Evolutionary conservation across 2,888 invertebrate genomes (phyloP), one percentile per base, ranked within the genome.

Genomic region (Platynereis dumerilii): DNA sequence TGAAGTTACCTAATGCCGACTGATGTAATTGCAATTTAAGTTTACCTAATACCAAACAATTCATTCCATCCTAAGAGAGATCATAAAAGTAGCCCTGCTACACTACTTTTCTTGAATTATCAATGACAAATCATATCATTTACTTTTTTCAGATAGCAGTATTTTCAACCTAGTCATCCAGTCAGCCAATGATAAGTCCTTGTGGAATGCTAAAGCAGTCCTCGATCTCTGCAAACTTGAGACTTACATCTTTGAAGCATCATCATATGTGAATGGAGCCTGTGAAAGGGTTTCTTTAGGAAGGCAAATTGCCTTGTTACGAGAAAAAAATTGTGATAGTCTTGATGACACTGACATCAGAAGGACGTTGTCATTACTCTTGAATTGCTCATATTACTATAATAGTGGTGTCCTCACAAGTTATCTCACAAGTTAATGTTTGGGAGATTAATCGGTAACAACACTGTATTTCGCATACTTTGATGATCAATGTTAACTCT

Each of bases 341-440:
- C 48, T 48, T 20, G 48, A 48, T 48, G 48, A 48, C 7, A 20
- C n/a, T 3, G 48, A 48, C 22, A 22, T 48, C 22, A 48, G 22
- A 22, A 20, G 7, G 22, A 48, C 20, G 3, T n/a, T 48, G 48
- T 22, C n/a, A 5, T 48, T 48, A n/a, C 48, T 48, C 20, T 7
- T n/a, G 10, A 48, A 48, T n/a, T 48, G 48, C 48, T 48, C 48
- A 22, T 20, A 48, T n/a, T 48, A 48, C 22, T 48, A 48, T n/a
- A n/a, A 48, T n/a, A 22, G 17, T 20, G 48, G 22, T 22, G n/a
- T 48, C n/a, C 48, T 48, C 20, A n/a, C n/a, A n/a, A n/a, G n/a
- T n/a, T n/a, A n/a, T n/a, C n/a, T n/a, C n/a, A n/a, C n/a, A n/a
- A n/a, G n/a, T n/a, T n/a, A n/a, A n/a, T n/a, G n/a, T n/a, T n/a